These are phyloP conservation scores for Falcunculus frontatus DNA, from an alignment of 2,113 vertebrate species.

Conservation along the genomic window DNA sequence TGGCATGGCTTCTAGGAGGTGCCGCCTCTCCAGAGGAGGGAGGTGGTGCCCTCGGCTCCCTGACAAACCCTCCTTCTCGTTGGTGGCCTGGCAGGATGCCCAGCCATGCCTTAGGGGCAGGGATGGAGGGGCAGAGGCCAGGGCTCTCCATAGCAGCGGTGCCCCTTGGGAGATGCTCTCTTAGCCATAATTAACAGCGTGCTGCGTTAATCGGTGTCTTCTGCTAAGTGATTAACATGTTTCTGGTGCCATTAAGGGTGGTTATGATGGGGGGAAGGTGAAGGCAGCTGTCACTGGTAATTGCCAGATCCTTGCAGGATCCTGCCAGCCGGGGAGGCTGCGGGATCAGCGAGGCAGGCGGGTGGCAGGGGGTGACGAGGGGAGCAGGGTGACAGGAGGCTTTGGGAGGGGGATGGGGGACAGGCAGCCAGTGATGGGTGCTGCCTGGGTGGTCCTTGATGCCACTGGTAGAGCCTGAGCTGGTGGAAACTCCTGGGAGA, in stretches of 20 bases:
- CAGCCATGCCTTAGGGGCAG: fast-evolving
- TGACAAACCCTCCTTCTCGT: background rate
- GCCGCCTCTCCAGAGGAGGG: background rate
- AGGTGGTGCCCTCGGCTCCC: background rate
- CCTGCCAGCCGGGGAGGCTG: background rate
- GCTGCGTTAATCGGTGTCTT: slow-evolving; percentile 29
- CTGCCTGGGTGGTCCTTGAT: background rate
- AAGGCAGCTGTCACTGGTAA: slow-evolving; percentile 27
- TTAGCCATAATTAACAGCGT: slow-evolving; percentile 28
- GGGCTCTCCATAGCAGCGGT: fast-evolving
- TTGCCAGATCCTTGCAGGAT: slow-evolving; percentile 15
- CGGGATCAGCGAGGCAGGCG: background rate
- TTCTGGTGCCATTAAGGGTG: background rate
- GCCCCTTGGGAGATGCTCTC: background rate
- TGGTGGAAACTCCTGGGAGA: background rate
- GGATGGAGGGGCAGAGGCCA: background rate
- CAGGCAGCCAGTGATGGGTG: background rate
- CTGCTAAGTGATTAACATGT: slow-evolving; percentile 45
- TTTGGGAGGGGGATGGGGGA: background rate
- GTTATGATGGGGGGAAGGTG: slow-evolving; percentile 24
- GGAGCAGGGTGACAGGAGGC: background rate
- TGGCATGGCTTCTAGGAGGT: background rate
- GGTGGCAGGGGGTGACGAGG: background rate
- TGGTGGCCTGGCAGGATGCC: background rate
- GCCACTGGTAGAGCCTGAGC: background rate